Base-by-base conservation (phyloP, 2,113 vertebrate genomes). In the Phylloscopus trochiloides region DNA sequence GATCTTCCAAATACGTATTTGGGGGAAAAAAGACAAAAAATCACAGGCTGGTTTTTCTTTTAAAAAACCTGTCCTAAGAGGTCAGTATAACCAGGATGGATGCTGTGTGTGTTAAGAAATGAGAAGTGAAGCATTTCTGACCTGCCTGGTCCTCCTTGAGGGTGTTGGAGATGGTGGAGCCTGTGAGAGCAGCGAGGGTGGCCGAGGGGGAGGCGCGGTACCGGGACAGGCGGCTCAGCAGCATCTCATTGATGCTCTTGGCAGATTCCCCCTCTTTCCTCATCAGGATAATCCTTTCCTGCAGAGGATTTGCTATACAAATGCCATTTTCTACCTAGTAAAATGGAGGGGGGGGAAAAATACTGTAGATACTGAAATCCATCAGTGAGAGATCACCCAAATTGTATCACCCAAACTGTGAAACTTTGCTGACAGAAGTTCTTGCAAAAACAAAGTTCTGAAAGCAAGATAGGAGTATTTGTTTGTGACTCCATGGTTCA, bases 231-330 rank as follows among this genome's bases (percentile, higher is more conserved):
- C 99, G 98, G 91, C 99, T 99, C 97, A 99, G 98, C 88, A 99
- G 99, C 98, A 99, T 99, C 97, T 99, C 99, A 19, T 99, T 99
- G 94, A 99, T 99, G 98, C 99, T 99, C 97, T 99, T 99, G 42
- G 99, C 99, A 82, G 99, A 99, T 92, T 99, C 99, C 8, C 99
- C 99, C 96, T 99, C 99, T 96, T 99, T 99, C 83, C 99, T 98
- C 96, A 98, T 99, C 61, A 99, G 98, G 96, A 99, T 99, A 61
- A 99, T 99, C 47, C 99, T 98, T 75, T 99, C 99, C 97, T 99
- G 99, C 52, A 99, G 98, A 45, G 98, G 98, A 89, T 94, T 98
- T 94, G 98, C 99, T 91, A 98, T 94, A 78, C 98, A 99, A 58
- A 99, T 73, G 8, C 98, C 99, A 80, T 98, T 98, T 97, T 99